These are phyloP conservation scores for Crocidura indochinensis DNA, from an alignment of 2,797 vertebrate species.

Conservation along the genomic window DNA sequence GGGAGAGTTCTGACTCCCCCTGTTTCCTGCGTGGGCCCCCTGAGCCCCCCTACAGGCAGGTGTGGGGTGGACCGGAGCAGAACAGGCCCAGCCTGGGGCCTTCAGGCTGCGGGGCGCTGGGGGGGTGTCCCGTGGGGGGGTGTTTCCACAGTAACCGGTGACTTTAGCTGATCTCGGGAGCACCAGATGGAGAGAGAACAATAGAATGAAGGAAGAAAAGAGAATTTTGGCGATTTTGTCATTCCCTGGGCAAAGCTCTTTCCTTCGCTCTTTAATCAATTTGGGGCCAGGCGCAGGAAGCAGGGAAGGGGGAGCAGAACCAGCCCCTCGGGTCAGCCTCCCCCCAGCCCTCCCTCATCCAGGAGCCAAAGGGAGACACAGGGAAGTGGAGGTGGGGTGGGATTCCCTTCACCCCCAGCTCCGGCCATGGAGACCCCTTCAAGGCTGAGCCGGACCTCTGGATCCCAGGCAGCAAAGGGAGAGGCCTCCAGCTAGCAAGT, in stretches of 20 bases:
- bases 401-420: too few species aligned
- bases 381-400: too few species aligned
- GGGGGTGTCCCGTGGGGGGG: conserved; percentile 68
- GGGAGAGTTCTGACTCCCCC: conserved; percentile 50
- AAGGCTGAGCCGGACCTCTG: conserved; percentile 19
- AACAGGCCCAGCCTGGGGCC: conserved; percentile 64
- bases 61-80: conserved; percentile 54
- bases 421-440: too few species aligned
- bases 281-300: conserved; percentile 77
- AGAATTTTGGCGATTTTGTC: conserved; percentile 86
- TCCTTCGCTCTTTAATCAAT: conserved; percentile 85
- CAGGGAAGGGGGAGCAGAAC: conserved; percentile 55
- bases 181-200: conserved; percentile 88
- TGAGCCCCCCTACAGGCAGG: conserved; percentile 60
- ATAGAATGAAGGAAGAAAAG: conserved; percentile 85
- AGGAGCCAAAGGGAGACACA: too few species aligned
- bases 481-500: too few species aligned
- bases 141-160: conserved; percentile 88
- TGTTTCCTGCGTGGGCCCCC: background rate
- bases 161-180: conserved; percentile 87
- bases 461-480: background rate
- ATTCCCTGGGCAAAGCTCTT: conserved; percentile 84
- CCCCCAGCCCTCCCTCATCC: too few species aligned
- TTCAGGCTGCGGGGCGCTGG: conserved; percentile 67
- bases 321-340: background rate